A percentile compares a stretch with the other conserved stretches of the same genome.
Conservation (phyloP, 2,797 vertebrate genomes). For the Eulemur mongoz region DNA sequence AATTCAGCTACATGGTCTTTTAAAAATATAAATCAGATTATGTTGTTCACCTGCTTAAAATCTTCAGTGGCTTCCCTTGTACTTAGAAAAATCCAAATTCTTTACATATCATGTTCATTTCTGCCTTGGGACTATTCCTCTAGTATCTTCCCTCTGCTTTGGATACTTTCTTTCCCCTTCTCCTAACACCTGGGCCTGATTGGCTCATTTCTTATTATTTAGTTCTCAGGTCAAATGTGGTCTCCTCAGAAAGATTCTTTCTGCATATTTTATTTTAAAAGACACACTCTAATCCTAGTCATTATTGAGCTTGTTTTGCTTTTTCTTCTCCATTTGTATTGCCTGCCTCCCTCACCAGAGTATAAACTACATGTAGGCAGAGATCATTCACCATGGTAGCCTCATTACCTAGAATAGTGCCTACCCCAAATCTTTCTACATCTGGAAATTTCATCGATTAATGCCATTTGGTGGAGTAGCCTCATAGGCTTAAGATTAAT, state of each 20-base stretch:
- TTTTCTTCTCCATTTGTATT: neutral
- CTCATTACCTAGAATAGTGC: neutral
- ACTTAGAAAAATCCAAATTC: neutral
- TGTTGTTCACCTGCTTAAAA: slow-evolving; percentile 20
- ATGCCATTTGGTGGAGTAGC: neutral
- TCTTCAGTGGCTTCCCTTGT: neutral
- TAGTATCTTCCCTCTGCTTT: neutral
- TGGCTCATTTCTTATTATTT: neutral
- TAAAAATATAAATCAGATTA: neutral
- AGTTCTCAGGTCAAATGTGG: neutral
- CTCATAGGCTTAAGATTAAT: neutral
- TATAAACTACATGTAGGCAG: neutral
- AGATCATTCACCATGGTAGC: neutral
- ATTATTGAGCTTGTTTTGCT: neutral
- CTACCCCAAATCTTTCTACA: neutral
- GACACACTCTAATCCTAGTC: neutral
- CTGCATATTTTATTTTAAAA: neutral
- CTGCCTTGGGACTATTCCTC: neutral
- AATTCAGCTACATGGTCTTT: neutral
- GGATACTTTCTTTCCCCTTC: neutral
- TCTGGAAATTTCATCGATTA: neutral
- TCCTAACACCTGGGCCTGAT: neutral
- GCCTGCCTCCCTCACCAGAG: neutral
- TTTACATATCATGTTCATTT: neutral
- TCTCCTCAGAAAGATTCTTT: neutral